Conservation (phyloP, 2,888 invertebrate species). For the Andrena bucephala region DNA sequence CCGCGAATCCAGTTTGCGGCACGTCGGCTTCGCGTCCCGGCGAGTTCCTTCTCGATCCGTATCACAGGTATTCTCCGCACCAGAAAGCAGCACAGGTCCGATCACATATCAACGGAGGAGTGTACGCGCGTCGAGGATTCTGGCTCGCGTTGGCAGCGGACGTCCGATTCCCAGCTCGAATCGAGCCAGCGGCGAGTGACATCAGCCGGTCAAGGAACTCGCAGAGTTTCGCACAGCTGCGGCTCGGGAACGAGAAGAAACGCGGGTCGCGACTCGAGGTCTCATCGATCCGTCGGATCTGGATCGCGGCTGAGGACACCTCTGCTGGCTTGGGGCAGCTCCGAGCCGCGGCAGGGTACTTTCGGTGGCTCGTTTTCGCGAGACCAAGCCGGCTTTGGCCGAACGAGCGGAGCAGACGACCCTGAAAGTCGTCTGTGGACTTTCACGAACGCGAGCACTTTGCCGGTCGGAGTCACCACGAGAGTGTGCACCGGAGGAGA, state of each 20-base stretch:
- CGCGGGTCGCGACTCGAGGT: constrained; percentile 24
- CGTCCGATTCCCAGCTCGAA: background rate
- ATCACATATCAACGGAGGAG: constrained; percentile 28
- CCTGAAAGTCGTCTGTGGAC: constrained; percentile 82
- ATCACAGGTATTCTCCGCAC: background rate
- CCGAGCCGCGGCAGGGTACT: constrained; percentile 28
- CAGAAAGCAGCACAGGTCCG: constrained; percentile 16
- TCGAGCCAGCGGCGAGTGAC: constrained; percentile 27
- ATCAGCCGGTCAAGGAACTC: constrained; percentile 52
- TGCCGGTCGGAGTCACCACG: constrained; percentile 78
- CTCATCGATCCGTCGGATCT: constrained; percentile 34
- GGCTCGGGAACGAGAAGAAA: background rate
- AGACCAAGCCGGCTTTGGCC: constrained; percentile 62
- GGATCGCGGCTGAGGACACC: constrained; percentile 14
- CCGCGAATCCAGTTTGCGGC: constrained; percentile 21
- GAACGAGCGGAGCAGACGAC: constrained; percentile 79
- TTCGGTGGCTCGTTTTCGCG: constrained; percentile 63
- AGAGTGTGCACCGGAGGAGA: constrained; percentile 75
- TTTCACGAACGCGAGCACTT: constrained; percentile 83
- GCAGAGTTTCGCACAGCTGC: constrained; percentile 16
- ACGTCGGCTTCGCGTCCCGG: background rate
- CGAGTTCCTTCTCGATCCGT: background rate
- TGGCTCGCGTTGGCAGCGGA: constrained; percentile 8
- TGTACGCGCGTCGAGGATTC: background rate
- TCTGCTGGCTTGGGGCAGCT: constrained; percentile 11